Base-by-base conservation (phyloP, 2,888 invertebrate genomes). In the Microctonus aethiopoides region DNA sequence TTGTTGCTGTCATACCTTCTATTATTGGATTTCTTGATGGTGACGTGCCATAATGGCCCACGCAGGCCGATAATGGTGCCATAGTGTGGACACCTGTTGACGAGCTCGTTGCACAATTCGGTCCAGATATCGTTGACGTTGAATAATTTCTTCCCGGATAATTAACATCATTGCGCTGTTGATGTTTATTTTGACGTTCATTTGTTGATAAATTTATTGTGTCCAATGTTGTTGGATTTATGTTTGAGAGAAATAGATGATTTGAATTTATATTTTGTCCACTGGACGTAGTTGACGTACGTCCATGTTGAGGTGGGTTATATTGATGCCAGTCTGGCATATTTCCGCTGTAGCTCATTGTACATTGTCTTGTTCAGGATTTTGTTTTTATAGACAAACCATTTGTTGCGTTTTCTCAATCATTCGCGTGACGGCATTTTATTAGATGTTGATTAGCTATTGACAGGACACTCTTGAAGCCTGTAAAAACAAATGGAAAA, bases 301-400 rank as follows among this genome's bases (percentile, higher is more conserved):
- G 79, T 73, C 68, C 68, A 22, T 67, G 52, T 22, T 71, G 74
- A 26, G 69, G 68, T 66, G 81, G 77, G 78, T 83, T 84, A 80
- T 83, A 86, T 73, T 85, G 86, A 80, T 86, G 86, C 86, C 86
- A 86, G 79, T 86, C 86, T 78, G 85, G 84, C 83, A 85, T 81
- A 75, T 81, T 85, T 76, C 82, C 83, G 77, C 79, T 72, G 84
- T 85, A 85, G 83, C 82, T 86, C 86, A 86, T 86, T 84, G 85
- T 85, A 83, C 85, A 86, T 86, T 76, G 75, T 83, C 73, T 78
- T 70, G 57, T 60, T 64, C 41, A 54, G 46, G 46, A 20, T 46
- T n/a, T 46, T 66, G 16, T 57, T 54, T 68, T 59, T 65, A 39
- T 41, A 32, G 32, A 10, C 26, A n/a, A 24, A 59, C 64, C 20